A percentile compares a stretch with the other conserved stretches of the same genome.
These are phyloP conservation scores for Ctenomys sociabilis DNA, from an alignment of 2,113 vertebrate species.

Conservation along the genomic window DNA sequence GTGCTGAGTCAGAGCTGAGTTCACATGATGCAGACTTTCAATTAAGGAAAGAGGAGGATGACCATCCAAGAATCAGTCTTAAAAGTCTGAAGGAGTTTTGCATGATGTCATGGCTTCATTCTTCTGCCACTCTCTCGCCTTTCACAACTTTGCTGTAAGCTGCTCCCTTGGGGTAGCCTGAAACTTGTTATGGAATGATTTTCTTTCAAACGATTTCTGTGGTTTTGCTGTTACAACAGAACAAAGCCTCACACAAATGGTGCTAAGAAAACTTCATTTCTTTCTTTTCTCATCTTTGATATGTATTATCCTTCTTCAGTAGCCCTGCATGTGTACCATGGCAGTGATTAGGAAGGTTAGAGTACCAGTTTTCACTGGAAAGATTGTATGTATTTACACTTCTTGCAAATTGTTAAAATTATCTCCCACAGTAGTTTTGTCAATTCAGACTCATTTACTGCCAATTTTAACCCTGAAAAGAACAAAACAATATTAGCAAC, in stretches of 20 bases:
- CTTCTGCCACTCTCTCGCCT: background rate
- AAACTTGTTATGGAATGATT: conserved; percentile 30
- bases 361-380: background rate
- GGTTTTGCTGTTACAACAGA: conserved; percentile 1
- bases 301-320: background rate
- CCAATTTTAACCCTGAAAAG: conserved; percentile 31
- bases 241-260: conserved; percentile 43
- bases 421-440: background rate
- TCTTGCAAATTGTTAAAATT: conserved; percentile 29
- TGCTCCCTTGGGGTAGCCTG: background rate
- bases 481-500: background rate
- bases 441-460: conserved; percentile 43
- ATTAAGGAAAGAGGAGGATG: background rate
- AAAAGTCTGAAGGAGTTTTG: conserved; percentile 58
- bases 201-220: conserved; percentile 52
- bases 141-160: background rate
- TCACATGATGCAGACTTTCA: background rate
- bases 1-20: background rate
- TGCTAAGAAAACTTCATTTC: conserved; percentile 6
- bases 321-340: background rate
- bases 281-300: conserved; percentile 24
- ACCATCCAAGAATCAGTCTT: background rate
- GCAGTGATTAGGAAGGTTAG: background rate
- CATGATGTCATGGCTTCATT: conserved; percentile 39
- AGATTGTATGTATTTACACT: conserved; percentile 15